Evolutionary conservation across 2,113 vertebrate genomes (phyloP).

Genomic region (Empidonax traillii): DNA sequence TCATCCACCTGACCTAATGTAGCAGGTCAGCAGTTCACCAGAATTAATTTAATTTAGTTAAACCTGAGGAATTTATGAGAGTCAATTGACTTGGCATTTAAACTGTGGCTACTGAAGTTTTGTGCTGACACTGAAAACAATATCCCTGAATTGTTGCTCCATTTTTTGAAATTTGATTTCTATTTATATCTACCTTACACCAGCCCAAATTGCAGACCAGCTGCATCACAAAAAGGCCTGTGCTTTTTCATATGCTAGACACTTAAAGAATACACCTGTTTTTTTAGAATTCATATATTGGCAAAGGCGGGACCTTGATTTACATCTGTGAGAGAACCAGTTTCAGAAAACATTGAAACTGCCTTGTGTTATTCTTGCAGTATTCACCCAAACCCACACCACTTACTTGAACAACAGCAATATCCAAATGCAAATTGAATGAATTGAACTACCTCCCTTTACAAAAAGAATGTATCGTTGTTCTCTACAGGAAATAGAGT

Average conservation of each 20-base stretch:
- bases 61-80: background rate
- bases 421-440: conserved; percentile 10
- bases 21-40: background rate
- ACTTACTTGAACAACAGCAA: background rate
- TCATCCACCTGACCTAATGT: background rate
- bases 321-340: background rate
- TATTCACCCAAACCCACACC: background rate
- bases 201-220: background rate
- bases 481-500: background rate
- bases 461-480: background rate
- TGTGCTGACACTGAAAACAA: background rate
- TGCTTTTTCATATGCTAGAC: background rate
- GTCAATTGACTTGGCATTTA: background rate
- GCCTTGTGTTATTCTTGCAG: background rate
- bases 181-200: background rate
- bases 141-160: background rate
- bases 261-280: background rate
- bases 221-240: background rate
- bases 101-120: background rate
- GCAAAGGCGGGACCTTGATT: background rate
- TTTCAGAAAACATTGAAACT: background rate
- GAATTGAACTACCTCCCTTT: background rate
- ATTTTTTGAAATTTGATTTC: background rate
- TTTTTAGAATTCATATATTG: background rate
- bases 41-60: background rate